Evolutionary conservation across 2,113 vertebrate genomes (phyloP).

Genomic region (Vanacampus margaritifer): DNA sequence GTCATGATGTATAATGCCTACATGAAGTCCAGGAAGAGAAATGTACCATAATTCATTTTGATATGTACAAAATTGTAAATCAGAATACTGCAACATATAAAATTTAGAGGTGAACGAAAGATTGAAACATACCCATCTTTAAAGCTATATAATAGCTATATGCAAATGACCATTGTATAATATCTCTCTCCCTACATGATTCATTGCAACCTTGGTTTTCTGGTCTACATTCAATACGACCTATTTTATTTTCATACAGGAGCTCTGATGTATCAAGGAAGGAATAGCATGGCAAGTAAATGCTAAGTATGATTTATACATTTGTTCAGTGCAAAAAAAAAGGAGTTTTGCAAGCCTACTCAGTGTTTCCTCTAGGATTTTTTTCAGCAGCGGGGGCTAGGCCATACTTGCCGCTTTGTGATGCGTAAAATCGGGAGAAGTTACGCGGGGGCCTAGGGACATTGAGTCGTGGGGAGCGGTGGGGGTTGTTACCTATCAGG

Average conservation of each 20-base stretch:
- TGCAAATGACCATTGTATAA: not conserved
- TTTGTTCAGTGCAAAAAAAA: not conserved
- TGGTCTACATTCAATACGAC: not conserved
- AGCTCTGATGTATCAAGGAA: not conserved
- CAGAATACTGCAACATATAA: conserved; percentile 9
- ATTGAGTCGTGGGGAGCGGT: no score
- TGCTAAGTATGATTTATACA: not conserved
- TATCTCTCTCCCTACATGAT: not conserved
- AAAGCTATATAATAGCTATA: not conserved
- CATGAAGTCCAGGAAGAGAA: conserved; percentile 25
- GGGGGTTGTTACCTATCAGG: no score
- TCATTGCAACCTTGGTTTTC: not conserved
- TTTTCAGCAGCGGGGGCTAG: no score
- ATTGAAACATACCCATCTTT: not conserved
- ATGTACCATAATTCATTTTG: conserved; percentile 38
- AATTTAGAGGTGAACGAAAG: no score
- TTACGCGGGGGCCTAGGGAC: no score
- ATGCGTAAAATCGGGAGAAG: no score
- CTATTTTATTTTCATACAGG: not conserved
- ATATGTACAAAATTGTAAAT: conserved; percentile 32
- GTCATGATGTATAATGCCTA: no score
- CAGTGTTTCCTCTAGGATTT: no score
- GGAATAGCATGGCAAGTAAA: not conserved
- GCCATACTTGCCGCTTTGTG: no score
- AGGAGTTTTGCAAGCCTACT: not conserved